Evolutionary conservation across 2,113 vertebrate species (phyloP).

Genomic region (Cavia aperea): DNA sequence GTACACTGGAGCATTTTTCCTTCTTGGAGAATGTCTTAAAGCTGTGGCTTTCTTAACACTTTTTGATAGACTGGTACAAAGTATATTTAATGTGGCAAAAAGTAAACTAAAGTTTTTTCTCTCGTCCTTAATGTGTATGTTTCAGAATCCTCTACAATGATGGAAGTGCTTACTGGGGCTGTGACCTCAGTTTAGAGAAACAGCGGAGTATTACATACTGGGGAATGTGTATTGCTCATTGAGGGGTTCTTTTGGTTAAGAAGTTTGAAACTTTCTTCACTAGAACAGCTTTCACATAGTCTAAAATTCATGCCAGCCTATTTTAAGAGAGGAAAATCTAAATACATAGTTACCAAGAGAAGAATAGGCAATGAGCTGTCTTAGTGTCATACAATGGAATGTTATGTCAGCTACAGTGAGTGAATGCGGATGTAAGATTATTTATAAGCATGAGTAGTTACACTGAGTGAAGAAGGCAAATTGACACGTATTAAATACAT

Average conservation of each 20-base stretch:
- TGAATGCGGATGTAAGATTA: not conserved
- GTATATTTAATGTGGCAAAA: slow-evolving; percentile 23
- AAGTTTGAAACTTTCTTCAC: not conserved
- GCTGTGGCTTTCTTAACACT: not conserved
- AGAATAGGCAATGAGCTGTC: not conserved
- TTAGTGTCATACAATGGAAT: not conserved
- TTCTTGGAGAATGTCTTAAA: not conserved
- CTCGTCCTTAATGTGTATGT: not conserved
- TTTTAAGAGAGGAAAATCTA: not conserved
- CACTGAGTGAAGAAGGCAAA: not conserved
- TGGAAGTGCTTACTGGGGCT: slow-evolving; percentile 1
- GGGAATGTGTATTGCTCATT: not conserved
- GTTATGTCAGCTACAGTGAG: not conserved
- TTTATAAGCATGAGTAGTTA: not conserved
- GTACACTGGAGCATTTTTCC: not conserved
- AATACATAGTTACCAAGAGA: not conserved
- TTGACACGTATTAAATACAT: not conserved
- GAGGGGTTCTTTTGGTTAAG: not conserved
- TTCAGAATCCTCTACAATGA: not conserved
- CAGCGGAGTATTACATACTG: not conserved
- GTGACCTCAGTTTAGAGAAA: slow-evolving; percentile 6
- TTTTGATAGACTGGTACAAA: not conserved
- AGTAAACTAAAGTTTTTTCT: not conserved
- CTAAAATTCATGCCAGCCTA: not conserved
- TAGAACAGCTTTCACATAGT: not conserved